Evolutionary conservation across 1,140 invertebrate genomes (phyloP), one percentile per base, ranked within the genome.

Genomic region (Heliconius hermathena): DNA sequence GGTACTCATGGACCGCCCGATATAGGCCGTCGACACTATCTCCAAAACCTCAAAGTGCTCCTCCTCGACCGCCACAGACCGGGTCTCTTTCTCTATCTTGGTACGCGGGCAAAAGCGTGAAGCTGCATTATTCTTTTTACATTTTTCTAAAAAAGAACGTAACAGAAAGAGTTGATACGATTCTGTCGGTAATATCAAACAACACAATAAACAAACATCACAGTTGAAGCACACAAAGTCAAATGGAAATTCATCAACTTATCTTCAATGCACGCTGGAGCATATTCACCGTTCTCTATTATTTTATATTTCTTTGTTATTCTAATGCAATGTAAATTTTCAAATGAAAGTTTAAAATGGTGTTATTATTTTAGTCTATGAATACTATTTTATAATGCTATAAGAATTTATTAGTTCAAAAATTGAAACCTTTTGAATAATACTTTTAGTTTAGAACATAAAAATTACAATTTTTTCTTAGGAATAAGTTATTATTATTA

Each of bases 221-320:
- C 26, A 22, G 60, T 16, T 29, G 60, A 66, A 66, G 60, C 22
- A 13, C 8, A 29, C 60, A 66, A 66, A 66, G 60, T 66, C 29
- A 66, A 26, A 66, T 66, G 60, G 1, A 29, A 66, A 66, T 66
- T 66, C 60, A 66, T 66, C 26, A 66, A 66, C 60, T 66, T 29
- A 66, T 66, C 60, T 66, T 1, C 22, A 66, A 22, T n/a, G 60
- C 54, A 66, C 60, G 26, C 13, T 29, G 26, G 16, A 29, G 60
- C 1, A 29, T 29, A 66, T 66, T 66, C 60, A 60, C 54, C 26
- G 9, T 18, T 66, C 60, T 22, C 22, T 66, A 66, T 66, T 66
- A 66, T 66, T 66, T 66, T 66, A 66, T 66, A 66, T 66, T 26
- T 66, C 60, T 66, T 66, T 66, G 26, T 66, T 29, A 66, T 66